These are phyloP conservation scores for Ostrea denselamellosa DNA, from an alignment of 1,140 invertebrate genomes.

Conservation along the genomic window DNA sequence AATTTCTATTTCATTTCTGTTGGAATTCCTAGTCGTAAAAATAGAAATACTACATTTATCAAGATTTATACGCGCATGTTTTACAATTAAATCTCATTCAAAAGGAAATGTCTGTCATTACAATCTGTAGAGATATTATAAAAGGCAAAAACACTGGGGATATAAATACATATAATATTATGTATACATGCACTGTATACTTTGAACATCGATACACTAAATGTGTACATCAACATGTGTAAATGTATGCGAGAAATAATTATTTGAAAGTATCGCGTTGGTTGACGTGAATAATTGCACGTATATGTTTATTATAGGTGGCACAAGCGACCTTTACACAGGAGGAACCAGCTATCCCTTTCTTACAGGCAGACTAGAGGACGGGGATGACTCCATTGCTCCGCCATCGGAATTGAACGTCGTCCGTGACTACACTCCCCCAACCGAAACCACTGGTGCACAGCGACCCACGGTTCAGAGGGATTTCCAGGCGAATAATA, in stretches of 20 bases:
- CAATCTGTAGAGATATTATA: too few species aligned
- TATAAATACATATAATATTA: too few species aligned
- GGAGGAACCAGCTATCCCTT: not conserved
- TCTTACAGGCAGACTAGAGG: not conserved
- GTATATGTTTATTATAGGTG: not conserved
- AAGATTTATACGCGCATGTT: too few species aligned
- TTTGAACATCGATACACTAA: too few species aligned
- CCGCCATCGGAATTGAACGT: not conserved
- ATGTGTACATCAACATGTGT: not conserved
- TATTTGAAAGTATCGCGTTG: not conserved
- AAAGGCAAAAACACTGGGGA: too few species aligned
- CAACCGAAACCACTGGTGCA: not conserved
- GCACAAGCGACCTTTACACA: not conserved
- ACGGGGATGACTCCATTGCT: not conserved
- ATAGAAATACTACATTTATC: too few species aligned
- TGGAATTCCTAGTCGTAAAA: too few species aligned
- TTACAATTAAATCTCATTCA: too few species aligned
- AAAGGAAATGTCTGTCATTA: too few species aligned
- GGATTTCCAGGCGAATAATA: not conserved
- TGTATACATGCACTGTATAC: too few species aligned
- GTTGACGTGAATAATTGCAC: not conserved
- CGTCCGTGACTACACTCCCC: slow-evolving; percentile 4
- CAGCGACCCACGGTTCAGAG: not conserved
- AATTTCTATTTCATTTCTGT: too few species aligned
- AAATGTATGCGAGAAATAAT: not conserved